Percentiles rank a stretch among this genome's conserved stretches.
phyloP scores from a whole-genome alignment of 2,113 vertebrate genomes.

The Thoracochromis brauschi region DNA sequence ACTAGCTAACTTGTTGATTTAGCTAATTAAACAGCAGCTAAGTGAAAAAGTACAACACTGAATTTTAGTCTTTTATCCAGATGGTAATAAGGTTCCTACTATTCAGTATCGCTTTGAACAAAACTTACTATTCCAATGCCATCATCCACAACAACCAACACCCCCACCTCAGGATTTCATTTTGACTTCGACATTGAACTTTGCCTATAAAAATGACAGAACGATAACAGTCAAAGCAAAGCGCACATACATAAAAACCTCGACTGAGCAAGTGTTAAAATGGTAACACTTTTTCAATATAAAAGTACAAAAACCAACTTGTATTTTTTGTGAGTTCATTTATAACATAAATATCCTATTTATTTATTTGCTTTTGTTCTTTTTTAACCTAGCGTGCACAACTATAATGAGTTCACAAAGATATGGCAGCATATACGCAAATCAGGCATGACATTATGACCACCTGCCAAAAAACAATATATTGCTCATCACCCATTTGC shows the following conservation, averaged over 20 bases:
- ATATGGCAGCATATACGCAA: not conserved
- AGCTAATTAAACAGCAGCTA: not conserved
- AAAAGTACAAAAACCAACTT: not conserved
- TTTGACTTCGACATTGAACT: not conserved
- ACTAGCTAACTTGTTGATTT: not conserved
- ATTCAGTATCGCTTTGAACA: not conserved
- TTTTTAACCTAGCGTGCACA: not conserved
- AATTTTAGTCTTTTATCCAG: not conserved
- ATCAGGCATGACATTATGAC: not conserved
- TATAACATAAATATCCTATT: conserved; percentile 31
- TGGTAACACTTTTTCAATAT: not conserved
- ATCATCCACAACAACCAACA: not conserved
- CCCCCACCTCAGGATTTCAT: not conserved
- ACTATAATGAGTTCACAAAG: not conserved
- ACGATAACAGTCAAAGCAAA: not conserved
- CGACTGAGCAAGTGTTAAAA: not conserved
- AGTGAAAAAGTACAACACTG: not conserved
- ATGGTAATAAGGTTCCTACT: fast-evolving
- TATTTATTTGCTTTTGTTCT: conserved; percentile 14
- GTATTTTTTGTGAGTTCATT: conserved; percentile 10
- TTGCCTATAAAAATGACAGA: not conserved
- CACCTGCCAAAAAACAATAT: not conserved
- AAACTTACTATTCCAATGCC: not conserved
- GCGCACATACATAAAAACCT: not conserved
- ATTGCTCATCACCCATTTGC: not conserved